Conservation (phyloP, 2,113 vertebrate species). For the Bufo bufo region DNA sequence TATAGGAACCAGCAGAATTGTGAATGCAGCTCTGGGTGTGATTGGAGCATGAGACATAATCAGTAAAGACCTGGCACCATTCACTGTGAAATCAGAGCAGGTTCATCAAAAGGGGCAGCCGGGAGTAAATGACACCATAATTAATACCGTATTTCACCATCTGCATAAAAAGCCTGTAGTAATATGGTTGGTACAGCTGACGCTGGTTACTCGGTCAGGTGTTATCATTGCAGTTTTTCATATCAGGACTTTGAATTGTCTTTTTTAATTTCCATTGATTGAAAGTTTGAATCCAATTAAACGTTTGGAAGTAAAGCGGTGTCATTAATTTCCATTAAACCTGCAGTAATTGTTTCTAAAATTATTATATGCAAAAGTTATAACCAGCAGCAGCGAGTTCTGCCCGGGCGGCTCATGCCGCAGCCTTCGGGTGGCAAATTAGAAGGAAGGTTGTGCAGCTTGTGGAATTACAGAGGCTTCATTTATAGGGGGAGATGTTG, state of each 20-base stretch:
- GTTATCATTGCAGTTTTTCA: slow-evolving; percentile 13
- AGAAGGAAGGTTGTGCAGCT: neutral
- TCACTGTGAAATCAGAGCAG: neutral
- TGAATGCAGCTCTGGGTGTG: too few species aligned
- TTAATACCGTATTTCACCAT: neutral
- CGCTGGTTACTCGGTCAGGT: neutral
- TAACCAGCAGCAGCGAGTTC: neutral
- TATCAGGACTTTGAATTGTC: neutral
- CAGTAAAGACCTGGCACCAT: too few species aligned
- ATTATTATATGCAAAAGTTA: slow-evolving; percentile 31
- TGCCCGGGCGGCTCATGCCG: neutral
- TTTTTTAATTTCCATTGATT: slow-evolving; percentile 34
- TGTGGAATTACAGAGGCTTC: neutral
- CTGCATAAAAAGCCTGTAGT: neutral
- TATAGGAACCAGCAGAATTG: too few species aligned
- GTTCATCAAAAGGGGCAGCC: neutral
- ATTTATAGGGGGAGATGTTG: neutral
- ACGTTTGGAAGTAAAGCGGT: neutral
- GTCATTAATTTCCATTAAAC: slow-evolving; percentile 42
- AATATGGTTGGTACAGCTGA: neutral
- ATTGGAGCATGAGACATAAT: too few species aligned
- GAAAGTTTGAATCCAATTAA: slow-evolving; percentile 44
- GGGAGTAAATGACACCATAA: neutral
- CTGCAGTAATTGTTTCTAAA: slow-evolving; percentile 33
- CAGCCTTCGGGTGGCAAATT: neutral